Evolutionary conservation across 2,888 invertebrate genomes (phyloP).

Genomic region (Drosophila parthenogenetica): DNA sequence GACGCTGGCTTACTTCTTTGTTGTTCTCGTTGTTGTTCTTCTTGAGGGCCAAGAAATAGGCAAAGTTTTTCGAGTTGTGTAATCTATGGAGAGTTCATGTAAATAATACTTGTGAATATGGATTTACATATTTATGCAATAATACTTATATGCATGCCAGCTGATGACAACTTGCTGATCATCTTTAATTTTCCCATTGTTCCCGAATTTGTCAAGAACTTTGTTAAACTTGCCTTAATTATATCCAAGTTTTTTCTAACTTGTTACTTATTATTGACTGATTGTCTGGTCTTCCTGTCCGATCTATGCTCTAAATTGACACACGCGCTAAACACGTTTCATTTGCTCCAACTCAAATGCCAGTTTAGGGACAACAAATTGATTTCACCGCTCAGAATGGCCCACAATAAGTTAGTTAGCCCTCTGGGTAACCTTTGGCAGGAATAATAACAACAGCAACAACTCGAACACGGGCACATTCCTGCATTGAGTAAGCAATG

Average conservation of each 20-base stretch:
- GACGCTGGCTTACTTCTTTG: slow-evolving; percentile 57
- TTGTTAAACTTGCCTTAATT: slow-evolving; percentile 29
- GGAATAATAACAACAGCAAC: background rate
- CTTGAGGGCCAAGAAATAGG: background rate
- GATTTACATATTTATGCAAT: slow-evolving; percentile 33
- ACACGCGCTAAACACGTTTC: slow-evolving; percentile 24
- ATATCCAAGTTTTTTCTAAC: slow-evolving; percentile 1
- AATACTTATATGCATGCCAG: slow-evolving; percentile 15
- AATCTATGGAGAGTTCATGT: slow-evolving; percentile 67
- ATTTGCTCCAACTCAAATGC: slow-evolving; percentile 10
- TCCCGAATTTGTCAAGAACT: background rate
- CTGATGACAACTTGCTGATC: slow-evolving; percentile 11
- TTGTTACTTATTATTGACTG: background rate
- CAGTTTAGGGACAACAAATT: slow-evolving; percentile 43
- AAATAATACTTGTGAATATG: slow-evolving; percentile 53
- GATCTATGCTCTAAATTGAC: slow-evolving; percentile 35
- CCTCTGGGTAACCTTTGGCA: slow-evolving; percentile 19
- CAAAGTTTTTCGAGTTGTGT: slow-evolving; percentile 58
- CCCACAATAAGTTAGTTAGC: slow-evolving; percentile 48
- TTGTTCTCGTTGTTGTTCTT: background rate
- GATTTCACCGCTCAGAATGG: slow-evolving; percentile 31
- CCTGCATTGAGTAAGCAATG: slow-evolving; percentile 47
- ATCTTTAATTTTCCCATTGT: too few relatives aligned
- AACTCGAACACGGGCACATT: slow-evolving; percentile 22
- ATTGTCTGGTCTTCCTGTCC: slow-evolving; percentile 1